Conservation (phyloP, 35 echinoderm and acorn worm genomes). For the Anneissia japonica region DNA sequence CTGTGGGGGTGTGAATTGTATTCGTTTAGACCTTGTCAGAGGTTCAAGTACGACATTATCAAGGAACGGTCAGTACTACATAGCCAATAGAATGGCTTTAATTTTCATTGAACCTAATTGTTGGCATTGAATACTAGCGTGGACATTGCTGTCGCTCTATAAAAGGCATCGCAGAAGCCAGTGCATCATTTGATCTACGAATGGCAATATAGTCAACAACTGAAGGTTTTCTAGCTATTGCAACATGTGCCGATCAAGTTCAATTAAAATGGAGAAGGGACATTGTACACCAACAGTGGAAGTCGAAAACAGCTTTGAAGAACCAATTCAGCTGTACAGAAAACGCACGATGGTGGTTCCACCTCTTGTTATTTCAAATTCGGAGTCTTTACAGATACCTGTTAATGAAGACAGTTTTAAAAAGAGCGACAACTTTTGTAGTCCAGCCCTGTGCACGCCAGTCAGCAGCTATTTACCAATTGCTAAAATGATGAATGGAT, state of each 20-base stretch:
- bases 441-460: not conserved
- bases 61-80: not conserved
- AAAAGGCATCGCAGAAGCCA: not conserved
- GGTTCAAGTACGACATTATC: no score
- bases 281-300: not conserved
- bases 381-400: not conserved
- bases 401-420: not conserved
- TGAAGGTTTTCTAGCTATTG: not conserved
- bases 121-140: not conserved
- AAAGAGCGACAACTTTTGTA: not conserved
- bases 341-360: not conserved
- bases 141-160: not conserved
- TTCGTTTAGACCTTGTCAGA: not conserved
- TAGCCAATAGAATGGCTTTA: not conserved
- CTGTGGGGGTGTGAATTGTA: no score
- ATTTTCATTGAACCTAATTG: not conserved
- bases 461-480: not conserved
- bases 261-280: not conserved
- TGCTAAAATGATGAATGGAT: not conserved
- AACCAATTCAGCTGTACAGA: not conserved
- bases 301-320: not conserved
- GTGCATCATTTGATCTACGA: not conserved
- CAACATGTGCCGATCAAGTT: not conserved
- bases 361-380: not conserved
- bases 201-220: not conserved